phyloP scores from a whole-genome alignment of 2,113 vertebrate genomes.

The Callipepla squamata region DNA sequence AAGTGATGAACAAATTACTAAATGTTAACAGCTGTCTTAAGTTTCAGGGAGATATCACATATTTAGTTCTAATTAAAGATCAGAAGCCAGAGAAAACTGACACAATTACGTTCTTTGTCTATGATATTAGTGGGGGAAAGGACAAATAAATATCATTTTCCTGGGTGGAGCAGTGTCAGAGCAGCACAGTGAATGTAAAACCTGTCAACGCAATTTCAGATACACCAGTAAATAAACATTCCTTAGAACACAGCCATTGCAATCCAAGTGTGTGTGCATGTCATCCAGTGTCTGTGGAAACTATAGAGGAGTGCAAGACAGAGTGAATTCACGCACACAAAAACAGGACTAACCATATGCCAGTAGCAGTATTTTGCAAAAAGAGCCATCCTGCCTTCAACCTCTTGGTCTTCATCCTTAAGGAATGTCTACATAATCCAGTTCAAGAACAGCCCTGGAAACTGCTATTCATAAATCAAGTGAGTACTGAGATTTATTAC shows the following conservation, averaged over 20 bases:
- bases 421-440: not conserved
- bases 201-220: fast-evolving
- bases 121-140: not conserved
- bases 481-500: not conserved
- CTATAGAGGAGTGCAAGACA: not conserved
- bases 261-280: not conserved
- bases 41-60: not conserved
- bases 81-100: not conserved
- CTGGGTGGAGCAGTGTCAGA: not conserved
- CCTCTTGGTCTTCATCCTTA: not conserved
- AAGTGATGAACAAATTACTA: not conserved
- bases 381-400: not conserved
- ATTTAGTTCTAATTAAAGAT: not conserved
- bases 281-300: not conserved
- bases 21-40: not conserved
- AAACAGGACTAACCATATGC: not conserved
- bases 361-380: not conserved
- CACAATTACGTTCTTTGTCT: not conserved
- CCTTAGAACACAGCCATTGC: not conserved
- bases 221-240: not conserved
- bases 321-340: not conserved
- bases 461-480: not conserved
- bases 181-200: not conserved
- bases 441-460: not conserved
- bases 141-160: not conserved